Evolutionary conservation across 1,140 invertebrate genomes (phyloP).

Genomic region (Drosophila suzukii): DNA sequence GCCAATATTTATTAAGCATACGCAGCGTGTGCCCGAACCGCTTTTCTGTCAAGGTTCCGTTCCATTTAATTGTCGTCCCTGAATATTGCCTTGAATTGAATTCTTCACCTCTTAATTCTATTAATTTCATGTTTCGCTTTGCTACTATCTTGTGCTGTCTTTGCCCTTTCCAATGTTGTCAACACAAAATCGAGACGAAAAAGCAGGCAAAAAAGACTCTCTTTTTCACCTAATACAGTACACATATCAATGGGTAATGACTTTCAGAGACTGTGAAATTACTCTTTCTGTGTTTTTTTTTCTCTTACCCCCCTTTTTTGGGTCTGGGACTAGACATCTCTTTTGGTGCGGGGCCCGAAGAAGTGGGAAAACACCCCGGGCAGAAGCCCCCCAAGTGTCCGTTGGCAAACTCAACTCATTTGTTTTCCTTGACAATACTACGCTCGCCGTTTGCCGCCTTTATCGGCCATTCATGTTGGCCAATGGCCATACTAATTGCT

Average conservation of each 20-base stretch:
- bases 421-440: constrained; percentile 72
- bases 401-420: constrained; percentile 55
- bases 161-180: constrained; percentile 57
- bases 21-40: constrained; percentile 3
- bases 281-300: constrained; percentile 21
- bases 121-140: constrained; percentile 67
- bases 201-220: constrained; percentile 10
- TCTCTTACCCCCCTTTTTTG: constrained; percentile 13
- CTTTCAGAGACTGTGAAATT: constrained; percentile 56
- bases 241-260: constrained; percentile 62
- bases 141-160: constrained; percentile 56
- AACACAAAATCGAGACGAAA: constrained; percentile 22
- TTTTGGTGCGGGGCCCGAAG: constrained; percentile 7
- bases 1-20: constrained; percentile 1
- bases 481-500: constrained; percentile 69
- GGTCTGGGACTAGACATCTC: constrained; percentile 13
- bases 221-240: constrained; percentile 18
- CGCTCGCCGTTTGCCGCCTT: constrained; percentile 37
- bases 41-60: constrained; percentile 50
- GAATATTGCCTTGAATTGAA: constrained; percentile 69
- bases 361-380: constrained; percentile 28
- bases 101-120: constrained; percentile 67
- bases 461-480: constrained; percentile 52
- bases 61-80: constrained; percentile 59
- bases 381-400: constrained; percentile 48